These are phyloP conservation scores for Excalfactoria chinensis DNA, from an alignment of 2,113 vertebrate species.

Conservation along the genomic window DNA sequence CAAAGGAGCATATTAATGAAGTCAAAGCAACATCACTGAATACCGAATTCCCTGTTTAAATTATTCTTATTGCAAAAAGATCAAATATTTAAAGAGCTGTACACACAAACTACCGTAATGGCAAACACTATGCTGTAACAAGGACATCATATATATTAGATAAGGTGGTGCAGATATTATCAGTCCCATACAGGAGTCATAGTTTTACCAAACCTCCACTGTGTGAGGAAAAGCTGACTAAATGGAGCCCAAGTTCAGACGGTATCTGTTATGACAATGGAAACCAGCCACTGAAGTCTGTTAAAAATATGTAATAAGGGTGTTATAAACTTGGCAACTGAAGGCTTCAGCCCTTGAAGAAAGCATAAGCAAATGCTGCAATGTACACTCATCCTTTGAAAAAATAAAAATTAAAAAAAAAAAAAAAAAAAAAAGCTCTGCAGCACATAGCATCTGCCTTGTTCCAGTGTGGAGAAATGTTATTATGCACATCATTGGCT, in stretches of 20 bases:
- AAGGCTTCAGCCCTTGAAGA: not conserved
- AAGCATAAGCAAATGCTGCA: not conserved
- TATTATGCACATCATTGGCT: not conserved
- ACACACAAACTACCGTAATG: not conserved
- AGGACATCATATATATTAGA: not conserved
- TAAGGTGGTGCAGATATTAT: not conserved
- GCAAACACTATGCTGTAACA: not conserved
- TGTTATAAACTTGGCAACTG: not conserved
- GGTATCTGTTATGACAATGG: not conserved
- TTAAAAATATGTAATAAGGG: not conserved
- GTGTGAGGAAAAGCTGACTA: not conserved
- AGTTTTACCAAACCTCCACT: not conserved
- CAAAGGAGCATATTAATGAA: conserved; percentile 4
- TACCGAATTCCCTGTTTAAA: not conserved
- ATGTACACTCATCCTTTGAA: not conserved
- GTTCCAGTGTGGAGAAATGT: not conserved
- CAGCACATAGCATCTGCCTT: not conserved
- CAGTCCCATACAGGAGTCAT: not conserved
- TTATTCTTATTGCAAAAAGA: not conserved
- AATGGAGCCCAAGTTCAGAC: not conserved
- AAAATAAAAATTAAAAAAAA: not conserved
- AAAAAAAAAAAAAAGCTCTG: not conserved
- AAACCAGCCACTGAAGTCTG: not conserved
- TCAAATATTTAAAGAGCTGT: not conserved
- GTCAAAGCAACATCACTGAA: conserved; percentile 9